Evolutionary conservation across 2,888 invertebrate species (phyloP).

Genomic region (Cremastobaeus sp.): DNA sequence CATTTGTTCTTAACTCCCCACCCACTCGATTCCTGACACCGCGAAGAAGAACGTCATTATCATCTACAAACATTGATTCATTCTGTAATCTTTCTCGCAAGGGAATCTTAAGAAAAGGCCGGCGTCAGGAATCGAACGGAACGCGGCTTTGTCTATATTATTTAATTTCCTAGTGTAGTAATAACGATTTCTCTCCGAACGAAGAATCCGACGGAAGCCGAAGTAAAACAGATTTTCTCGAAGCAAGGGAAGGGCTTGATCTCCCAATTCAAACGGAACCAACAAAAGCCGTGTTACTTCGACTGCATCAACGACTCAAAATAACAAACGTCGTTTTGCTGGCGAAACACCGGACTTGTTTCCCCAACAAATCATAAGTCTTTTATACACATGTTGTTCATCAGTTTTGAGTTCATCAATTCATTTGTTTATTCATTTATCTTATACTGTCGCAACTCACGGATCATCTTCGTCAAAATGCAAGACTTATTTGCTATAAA

Average conservation of each 20-base stretch:
- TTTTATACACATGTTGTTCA: slow-evolving; percentile 44
- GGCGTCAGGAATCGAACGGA: slow-evolving; percentile 36
- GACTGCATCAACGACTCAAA: slow-evolving; percentile 31
- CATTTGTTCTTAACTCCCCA: slow-evolving; percentile 49
- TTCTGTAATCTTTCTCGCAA: slow-evolving; percentile 4
- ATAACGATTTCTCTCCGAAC: slow-evolving; percentile 41
- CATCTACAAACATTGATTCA: slow-evolving; percentile 31
- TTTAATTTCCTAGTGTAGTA: slow-evolving; percentile 37
- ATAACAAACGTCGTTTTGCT: slow-evolving; percentile 42
- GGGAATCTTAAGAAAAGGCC: slow-evolving; percentile 24
- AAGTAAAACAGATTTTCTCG: slow-evolving; percentile 42
- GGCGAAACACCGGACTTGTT: slow-evolving; percentile 37
- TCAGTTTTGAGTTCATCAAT: slow-evolving; percentile 12
- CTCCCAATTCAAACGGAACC: slow-evolving; percentile 11
- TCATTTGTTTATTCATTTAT: slow-evolving; percentile 13
- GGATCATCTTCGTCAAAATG: slow-evolving; percentile 38
- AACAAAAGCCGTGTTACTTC: slow-evolving; percentile 38
- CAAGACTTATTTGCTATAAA: slow-evolving; percentile 27
- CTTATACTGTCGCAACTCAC: slow-evolving; percentile 29
- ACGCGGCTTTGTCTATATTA: slow-evolving; percentile 20
- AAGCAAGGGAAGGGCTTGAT: background rate
- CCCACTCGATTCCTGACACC: slow-evolving; percentile 46
- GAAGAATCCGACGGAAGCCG: slow-evolving; percentile 42
- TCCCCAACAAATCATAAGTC: slow-evolving; percentile 49
- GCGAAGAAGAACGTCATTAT: slow-evolving; percentile 8